A percentile compares a stretch with the other conserved stretches of the same genome.
phyloP scores from a whole-genome alignment of 1,140 invertebrate genomes.

The Leptopilina boulardi region DNA sequence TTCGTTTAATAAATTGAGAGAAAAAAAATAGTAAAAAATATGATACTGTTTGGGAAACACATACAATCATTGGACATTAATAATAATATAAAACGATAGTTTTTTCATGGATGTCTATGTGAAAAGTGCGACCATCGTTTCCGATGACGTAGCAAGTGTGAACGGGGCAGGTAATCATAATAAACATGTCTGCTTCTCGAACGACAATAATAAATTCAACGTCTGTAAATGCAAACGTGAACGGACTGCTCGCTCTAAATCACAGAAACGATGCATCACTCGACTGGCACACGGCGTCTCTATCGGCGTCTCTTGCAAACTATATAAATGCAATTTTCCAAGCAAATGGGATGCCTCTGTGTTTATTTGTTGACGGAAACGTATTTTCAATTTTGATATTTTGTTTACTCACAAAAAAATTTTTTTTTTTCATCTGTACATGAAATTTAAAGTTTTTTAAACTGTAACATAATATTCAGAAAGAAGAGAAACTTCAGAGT shows the following conservation, averaged over 20 bases:
- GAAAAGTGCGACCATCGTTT: constrained; percentile 19
- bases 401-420: neutral
- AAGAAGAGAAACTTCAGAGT: no score
- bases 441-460: neutral
- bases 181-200: constrained; percentile 52
- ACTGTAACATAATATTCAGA: neutral
- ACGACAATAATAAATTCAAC: constrained; percentile 61
- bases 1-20: neutral
- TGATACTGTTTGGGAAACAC: neutral
- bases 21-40: neutral
- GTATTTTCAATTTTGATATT: neutral
- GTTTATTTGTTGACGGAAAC: constrained; percentile 21
- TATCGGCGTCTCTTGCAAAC: constrained; percentile 43
- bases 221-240: constrained; percentile 51
- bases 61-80: no score
- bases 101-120: neutral
- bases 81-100: neutral
- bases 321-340: constrained; percentile 52
- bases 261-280: constrained; percentile 58
- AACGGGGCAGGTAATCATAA: constrained; percentile 51
- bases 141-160: constrained; percentile 16
- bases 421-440: no score
- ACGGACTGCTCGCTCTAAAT: constrained; percentile 52
- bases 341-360: constrained; percentile 45
- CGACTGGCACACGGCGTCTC: constrained; percentile 36